phyloP scores from a whole-genome alignment of 2,113 vertebrate species.

The Cyphomyrus discorhynchus region DNA sequence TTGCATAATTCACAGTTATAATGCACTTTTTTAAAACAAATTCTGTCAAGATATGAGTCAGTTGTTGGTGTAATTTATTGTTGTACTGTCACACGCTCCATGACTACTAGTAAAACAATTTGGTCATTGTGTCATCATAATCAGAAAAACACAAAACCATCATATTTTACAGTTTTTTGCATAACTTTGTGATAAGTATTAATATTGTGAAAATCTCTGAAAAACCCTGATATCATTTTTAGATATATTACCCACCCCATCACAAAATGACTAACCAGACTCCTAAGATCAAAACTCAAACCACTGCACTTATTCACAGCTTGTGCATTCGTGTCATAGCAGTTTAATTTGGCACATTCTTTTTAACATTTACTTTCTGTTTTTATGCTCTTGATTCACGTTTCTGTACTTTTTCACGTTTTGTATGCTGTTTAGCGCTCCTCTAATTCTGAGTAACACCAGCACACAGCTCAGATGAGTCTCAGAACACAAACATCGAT shows the following conservation, averaged over 20 bases:
- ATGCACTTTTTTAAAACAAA: neutral
- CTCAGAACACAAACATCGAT: neutral
- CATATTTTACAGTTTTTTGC: neutral
- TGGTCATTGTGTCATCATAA: neutral
- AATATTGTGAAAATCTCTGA: neutral
- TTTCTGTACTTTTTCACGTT: neutral
- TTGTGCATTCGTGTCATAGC: neutral
- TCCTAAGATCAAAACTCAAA: neutral
- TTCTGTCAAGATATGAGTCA: neutral
- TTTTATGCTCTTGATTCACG: neutral
- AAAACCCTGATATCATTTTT: neutral
- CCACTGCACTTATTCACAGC: neutral
- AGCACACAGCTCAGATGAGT: neutral
- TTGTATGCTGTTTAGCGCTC: neutral
- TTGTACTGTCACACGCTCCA: neutral
- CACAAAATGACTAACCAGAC: neutral
- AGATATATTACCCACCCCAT: neutral
- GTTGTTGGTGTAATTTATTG: neutral
- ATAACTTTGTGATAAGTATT: neutral
- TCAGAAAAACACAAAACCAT: neutral
- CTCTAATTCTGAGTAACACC: neutral
- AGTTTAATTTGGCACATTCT: neutral
- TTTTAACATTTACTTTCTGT: neutral
- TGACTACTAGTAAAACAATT: neutral
- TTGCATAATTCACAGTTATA: neutral